Conservation (phyloP, 2,888 invertebrate genomes). For the Homarus gammarus region DNA sequence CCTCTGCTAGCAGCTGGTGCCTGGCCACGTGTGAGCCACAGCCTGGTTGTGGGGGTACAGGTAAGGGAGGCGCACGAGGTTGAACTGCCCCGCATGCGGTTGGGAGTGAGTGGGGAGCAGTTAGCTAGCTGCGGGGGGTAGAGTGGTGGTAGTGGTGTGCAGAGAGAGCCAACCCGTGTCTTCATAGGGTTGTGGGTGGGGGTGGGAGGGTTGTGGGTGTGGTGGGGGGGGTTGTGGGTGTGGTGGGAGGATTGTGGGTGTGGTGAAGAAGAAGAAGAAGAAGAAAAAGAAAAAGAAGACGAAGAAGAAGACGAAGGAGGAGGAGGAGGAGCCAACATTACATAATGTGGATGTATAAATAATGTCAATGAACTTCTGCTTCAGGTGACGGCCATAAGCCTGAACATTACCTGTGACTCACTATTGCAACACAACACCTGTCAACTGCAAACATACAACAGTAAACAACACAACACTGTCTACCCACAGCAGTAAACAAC, state of each 20-base stretch:
- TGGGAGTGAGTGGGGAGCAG: neutral
- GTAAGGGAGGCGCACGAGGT: neutral
- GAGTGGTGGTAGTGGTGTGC: slow-evolving; percentile 38
- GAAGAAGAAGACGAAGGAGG: neutral
- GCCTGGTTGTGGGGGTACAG: neutral
- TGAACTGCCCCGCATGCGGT: neutral
- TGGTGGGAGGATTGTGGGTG: no score
- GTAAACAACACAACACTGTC: no score
- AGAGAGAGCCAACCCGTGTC: slow-evolving; percentile 38
- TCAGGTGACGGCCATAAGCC: no score
- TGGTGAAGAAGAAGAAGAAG: no score
- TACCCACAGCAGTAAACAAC: no score
- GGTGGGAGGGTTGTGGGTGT: neutral
- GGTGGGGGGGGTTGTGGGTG: no score
- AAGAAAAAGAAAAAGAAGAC: no score
- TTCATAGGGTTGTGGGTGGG: neutral
- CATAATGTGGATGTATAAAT: no score
- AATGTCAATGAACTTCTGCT: no score
- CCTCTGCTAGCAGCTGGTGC: neutral
- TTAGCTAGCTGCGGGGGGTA: neutral
- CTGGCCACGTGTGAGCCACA: slow-evolving; percentile 26
- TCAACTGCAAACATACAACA: no score
- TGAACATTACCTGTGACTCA: no score
- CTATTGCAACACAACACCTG: no score
- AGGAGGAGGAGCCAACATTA: neutral